Evolutionary conservation across 2,888 invertebrate genomes (phyloP), one percentile per base, ranked within the genome.

Genomic region (Bursaphelenchus okinawaensis): DNA sequence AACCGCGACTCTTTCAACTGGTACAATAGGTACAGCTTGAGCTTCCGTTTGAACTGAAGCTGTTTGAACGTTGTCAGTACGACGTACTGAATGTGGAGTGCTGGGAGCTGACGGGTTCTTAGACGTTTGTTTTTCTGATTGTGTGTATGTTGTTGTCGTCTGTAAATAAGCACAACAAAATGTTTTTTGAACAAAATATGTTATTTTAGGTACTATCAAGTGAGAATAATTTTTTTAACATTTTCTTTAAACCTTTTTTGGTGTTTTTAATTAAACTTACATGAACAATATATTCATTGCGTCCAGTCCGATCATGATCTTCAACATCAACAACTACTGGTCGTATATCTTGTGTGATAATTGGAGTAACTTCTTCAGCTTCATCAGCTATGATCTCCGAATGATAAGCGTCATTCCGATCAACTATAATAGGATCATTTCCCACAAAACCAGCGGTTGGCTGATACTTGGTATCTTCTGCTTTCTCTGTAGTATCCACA

Each of bases 91-190:
- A 40, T 40, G 40, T 12, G 40, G 40, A 40, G 40, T 40, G 6
- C 40, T 40, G 3, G 40, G 40, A 40, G 16, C n/a, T 40, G 40
- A 40, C 12, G 12, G 6, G n/a, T 40, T 40, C 6, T 40, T 40
- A n/a, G 40, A 16, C 40, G 40, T 16, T 4, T n/a, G 16, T 40
- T n/a, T 40, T n/a, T 40, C 40, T 16, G 40, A 40, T n/a, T n/a
- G 12, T 40, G 40, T 40, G 6, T 40, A 22, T 29, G n/a, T 59
- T 29, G 52, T 40, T 12, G 40, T 50, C 8, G n/a, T 52, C 23
- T 40, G 29, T 7, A 58, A 58, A n/a, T 28, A 59, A 59, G 7
- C n/a, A 31, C 27, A 59, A 52, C 52, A 52, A 1, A 52, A 57
- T 1, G 51, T 31, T 29, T 16, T 29, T 20, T 59, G 55, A 40